phyloP scores from a whole-genome alignment of 2,797 vertebrate genomes.

The Momotus momota region DNA sequence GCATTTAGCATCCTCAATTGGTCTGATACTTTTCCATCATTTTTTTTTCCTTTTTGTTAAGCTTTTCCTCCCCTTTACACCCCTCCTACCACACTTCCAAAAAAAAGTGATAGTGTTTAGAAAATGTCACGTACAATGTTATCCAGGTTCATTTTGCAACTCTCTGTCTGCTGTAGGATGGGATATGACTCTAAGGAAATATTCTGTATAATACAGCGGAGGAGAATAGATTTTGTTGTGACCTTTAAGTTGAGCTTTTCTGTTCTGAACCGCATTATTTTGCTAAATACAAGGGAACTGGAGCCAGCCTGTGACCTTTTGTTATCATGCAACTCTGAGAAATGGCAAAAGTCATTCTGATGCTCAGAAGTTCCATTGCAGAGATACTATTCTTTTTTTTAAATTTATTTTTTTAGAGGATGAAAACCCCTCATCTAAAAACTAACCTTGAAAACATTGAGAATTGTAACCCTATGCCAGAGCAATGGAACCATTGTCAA shows the following conservation, averaged over 20 bases:
- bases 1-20: neutral
- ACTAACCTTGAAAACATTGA: neutral
- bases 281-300: conserved; percentile 63
- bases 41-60: neutral
- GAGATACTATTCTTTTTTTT: neutral
- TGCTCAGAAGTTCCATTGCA: conserved; percentile 57
- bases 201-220: conserved; percentile 56
- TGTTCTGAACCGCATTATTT: conserved; percentile 70
- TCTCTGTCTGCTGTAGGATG: neutral
- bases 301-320: conserved; percentile 75
- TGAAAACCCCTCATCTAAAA: neutral
- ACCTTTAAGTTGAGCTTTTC: conserved; percentile 77
- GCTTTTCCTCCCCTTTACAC: neutral
- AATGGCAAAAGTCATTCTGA: conserved; percentile 58
- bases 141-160: conserved; percentile 15
- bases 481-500: neutral
- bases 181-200: conserved; percentile 61
- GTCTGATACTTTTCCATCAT: neutral
- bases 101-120: neutral
- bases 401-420: neutral
- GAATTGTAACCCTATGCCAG: neutral
- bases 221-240: conserved; percentile 73
- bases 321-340: conserved; percentile 68
- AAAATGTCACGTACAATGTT: neutral
- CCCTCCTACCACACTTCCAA: accelerated